phyloP scores from a whole-genome alignment of 2,888 invertebrate species.

The Dione juno region DNA sequence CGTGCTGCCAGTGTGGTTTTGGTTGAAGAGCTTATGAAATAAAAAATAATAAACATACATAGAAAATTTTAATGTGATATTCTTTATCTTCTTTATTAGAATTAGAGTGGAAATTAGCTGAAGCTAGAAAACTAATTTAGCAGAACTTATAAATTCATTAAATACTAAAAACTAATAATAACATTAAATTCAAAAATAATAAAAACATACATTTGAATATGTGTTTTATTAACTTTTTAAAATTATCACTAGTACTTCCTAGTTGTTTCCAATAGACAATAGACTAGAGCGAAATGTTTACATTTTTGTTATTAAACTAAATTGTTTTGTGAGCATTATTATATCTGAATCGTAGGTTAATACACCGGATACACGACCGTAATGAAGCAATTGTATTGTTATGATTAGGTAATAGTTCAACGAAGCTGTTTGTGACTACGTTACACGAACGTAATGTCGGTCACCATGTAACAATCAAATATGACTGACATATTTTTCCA shows the following conservation, averaged over 20 bases:
- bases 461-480: background rate
- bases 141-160: too few species aligned
- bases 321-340: background rate
- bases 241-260: too few species aligned
- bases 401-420: constrained; percentile 27
- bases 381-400: constrained; percentile 26
- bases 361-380: constrained; percentile 13
- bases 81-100: background rate
- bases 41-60: too few species aligned
- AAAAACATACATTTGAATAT: background rate
- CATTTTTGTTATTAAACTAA: background rate
- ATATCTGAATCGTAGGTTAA: background rate
- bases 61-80: too few species aligned
- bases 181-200: background rate
- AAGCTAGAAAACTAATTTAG: too few species aligned
- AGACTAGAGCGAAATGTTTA: too few species aligned
- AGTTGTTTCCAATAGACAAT: too few species aligned
- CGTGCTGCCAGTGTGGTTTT: constrained; percentile 64
- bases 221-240: too few species aligned
- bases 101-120: background rate
- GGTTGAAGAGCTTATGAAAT: constrained; percentile 52
- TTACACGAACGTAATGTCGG: background rate
- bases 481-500: too few species aligned
- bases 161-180: too few species aligned
- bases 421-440: constrained; percentile 16